Evolutionary conservation across 2,888 invertebrate species (phyloP).

Genomic region (Ctena decussata): DNA sequence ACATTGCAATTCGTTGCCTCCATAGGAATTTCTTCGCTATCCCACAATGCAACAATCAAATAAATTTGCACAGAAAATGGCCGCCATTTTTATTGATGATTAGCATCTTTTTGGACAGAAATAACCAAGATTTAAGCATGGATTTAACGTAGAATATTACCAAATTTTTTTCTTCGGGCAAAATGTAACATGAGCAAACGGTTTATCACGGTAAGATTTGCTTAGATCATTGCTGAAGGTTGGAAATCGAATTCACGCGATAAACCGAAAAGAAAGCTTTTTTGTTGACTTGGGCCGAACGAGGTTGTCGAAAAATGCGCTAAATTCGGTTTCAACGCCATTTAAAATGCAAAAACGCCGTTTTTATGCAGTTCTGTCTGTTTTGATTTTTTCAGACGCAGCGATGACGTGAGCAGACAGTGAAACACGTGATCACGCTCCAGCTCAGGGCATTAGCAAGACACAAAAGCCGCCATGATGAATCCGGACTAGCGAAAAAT

Average conservation of each 20-base stretch:
- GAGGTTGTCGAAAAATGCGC: background rate
- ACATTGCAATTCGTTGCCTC: background rate
- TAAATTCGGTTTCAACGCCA: background rate
- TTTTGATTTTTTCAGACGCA: slow-evolving; percentile 29
- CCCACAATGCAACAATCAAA: slow-evolving; percentile 67
- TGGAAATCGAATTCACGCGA: background rate
- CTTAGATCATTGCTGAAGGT: background rate
- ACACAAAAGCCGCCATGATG: slow-evolving; percentile 74
- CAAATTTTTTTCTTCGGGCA: background rate
- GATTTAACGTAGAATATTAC: background rate
- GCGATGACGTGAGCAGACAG: slow-evolving; percentile 50
- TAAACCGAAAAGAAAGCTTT: no score
- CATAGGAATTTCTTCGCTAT: slow-evolving; percentile 19
- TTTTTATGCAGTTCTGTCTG: background rate
- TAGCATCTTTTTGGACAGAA: background rate
- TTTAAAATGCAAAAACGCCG: background rate
- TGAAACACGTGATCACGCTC: slow-evolving; percentile 40
- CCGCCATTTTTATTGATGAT: slow-evolving; percentile 75
- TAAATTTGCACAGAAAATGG: slow-evolving; percentile 67
- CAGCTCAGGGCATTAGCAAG: slow-evolving; percentile 54
- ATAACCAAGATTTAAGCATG: background rate
- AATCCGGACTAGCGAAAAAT: slow-evolving; percentile 70
- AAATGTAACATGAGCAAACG: background rate
- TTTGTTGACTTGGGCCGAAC: background rate
- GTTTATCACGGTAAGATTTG: background rate